These are phyloP conservation scores for Rhyacophila evoluta DNA, from an alignment of 2,888 invertebrate species.

Conservation along the genomic window DNA sequence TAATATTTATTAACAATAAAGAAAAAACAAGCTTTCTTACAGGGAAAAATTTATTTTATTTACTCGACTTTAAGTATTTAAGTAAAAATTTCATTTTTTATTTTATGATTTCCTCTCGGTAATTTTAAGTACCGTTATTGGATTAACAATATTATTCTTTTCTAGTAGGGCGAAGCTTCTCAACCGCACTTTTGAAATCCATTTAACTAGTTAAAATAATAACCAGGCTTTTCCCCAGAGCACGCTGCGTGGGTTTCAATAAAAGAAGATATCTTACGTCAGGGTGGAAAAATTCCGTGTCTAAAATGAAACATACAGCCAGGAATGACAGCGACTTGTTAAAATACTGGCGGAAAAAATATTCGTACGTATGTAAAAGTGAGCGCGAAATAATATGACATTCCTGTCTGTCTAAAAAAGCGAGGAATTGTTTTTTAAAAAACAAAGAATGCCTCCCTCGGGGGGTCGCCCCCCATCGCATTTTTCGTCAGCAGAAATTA, in stretches of 20 bases:
- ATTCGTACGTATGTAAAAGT: slow-evolving; percentile 25
- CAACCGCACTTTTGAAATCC: not conserved
- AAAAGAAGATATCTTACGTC: not conserved
- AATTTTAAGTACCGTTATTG: no score
- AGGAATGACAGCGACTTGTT: slow-evolving; percentile 45
- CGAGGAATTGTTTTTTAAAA: slow-evolving; percentile 2
- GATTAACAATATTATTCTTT: no score
- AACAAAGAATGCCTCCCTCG: slow-evolving; percentile 17
- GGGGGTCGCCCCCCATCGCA: not conserved
- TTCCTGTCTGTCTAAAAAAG: slow-evolving; percentile 25
- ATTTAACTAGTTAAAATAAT: not conserved
- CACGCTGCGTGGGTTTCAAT: slow-evolving; percentile 5
- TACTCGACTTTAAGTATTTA: no score
- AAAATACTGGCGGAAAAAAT: slow-evolving; percentile 20
- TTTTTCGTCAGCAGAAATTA: slow-evolving; percentile 6
- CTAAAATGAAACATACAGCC: slow-evolving; percentile 34
- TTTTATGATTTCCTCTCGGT: no score
- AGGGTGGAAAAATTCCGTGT: slow-evolving; percentile 32
- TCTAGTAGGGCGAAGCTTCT: not conserved
- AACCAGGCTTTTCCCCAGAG: not conserved
- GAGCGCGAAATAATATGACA: slow-evolving; percentile 34
- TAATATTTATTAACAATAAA: no score
- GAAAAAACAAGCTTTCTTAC: no score
- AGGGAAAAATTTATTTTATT: no score
- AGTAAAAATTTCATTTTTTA: no score